Conservation (phyloP, 1,140 invertebrate species). For the Microplitis mediator region DNA sequence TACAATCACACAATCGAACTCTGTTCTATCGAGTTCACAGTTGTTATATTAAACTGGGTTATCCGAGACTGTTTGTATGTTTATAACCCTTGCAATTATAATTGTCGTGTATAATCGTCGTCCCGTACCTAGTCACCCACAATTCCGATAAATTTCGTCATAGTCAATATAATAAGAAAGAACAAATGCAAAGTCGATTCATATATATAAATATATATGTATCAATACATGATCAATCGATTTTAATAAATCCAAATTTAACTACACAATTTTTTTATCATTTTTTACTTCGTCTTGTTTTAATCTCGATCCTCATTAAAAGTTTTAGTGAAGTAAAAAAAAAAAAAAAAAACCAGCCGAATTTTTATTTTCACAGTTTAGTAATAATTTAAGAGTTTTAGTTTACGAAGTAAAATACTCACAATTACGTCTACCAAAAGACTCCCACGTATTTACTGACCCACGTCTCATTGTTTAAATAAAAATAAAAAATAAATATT, state of each 20-base stretch:
- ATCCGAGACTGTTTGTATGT: constrained; percentile 1
- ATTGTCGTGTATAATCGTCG: constrained; percentile 18
- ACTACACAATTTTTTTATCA: too few relatives aligned
- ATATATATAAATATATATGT: too few relatives aligned
- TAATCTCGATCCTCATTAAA: too few relatives aligned
- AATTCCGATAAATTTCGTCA: background rate
- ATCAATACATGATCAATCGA: too few relatives aligned
- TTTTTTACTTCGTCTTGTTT: too few relatives aligned
- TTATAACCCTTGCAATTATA: constrained; percentile 21
- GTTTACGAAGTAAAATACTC: constrained; percentile 33
- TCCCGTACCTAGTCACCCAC: background rate
- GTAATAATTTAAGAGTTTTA: background rate
- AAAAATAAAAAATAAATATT: background rate
- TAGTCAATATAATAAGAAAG: too few relatives aligned
- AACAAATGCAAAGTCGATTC: too few relatives aligned
- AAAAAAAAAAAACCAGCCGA: too few relatives aligned
- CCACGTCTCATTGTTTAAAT: constrained; percentile 49
- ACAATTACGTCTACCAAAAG: constrained; percentile 50
- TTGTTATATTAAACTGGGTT: constrained; percentile 17
- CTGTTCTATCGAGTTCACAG: background rate
- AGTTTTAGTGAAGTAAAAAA: too few relatives aligned
- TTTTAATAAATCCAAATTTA: too few relatives aligned
- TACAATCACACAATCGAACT: background rate
- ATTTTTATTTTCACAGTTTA: background rate
- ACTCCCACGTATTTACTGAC: constrained; percentile 48